Conservation (phyloP, 2,797 vertebrate genomes). For the Acomys russatus region DNA sequence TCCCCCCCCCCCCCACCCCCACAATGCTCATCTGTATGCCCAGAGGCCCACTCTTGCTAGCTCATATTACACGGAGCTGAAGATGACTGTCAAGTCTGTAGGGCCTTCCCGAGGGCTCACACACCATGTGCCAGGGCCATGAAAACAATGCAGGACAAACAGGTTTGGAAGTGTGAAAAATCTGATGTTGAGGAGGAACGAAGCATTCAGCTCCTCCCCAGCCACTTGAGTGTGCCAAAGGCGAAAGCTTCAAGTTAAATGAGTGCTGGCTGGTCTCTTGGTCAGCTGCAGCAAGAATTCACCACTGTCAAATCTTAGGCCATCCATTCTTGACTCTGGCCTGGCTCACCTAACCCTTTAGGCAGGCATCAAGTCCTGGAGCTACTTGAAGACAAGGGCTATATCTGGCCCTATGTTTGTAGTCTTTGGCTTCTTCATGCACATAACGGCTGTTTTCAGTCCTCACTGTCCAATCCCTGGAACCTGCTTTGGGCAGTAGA, state of each 20-base stretch:
- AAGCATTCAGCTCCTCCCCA: not conserved
- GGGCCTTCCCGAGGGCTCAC: not conserved
- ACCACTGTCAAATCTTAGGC: not conserved
- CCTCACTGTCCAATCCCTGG: not conserved
- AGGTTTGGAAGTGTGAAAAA: not conserved
- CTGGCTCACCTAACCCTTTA: no score
- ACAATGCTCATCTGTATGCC: not conserved
- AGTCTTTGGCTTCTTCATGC: not conserved
- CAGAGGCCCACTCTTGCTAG: not conserved
- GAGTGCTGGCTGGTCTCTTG: not conserved
- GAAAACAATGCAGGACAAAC: not conserved
- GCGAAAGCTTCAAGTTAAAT: slow-evolving; percentile 1
- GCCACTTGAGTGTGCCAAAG: not conserved
- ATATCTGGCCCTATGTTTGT: not conserved
- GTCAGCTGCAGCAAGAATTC: not conserved
- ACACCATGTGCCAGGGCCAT: not conserved
- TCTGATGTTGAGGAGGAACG: not conserved
- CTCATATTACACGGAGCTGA: not conserved
- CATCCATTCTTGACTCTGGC: not conserved
- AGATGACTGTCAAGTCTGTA: not conserved
- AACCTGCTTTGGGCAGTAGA: not conserved
- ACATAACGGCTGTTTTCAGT: not conserved
- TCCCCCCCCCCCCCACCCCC: not conserved
- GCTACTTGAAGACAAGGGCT: not conserved
- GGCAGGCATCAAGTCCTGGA: not conserved